Evolutionary conservation across 2,113 vertebrate species (phyloP), one percentile per base, ranked within the genome.

Genomic region (Phalacrocorax brasilianus): DNA sequence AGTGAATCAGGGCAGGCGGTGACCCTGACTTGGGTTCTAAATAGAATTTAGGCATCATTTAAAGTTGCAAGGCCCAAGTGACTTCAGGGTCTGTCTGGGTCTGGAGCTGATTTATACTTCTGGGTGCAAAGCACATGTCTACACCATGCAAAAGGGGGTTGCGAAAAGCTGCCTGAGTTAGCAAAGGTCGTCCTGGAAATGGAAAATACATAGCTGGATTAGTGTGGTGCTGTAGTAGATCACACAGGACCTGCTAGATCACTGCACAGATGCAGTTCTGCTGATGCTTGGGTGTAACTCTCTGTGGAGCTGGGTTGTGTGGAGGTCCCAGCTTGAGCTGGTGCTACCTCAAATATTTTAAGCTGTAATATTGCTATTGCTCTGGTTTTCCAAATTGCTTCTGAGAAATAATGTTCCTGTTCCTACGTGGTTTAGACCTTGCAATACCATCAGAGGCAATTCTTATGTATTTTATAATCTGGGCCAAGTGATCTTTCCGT

Each of bases 1-100:
- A 96, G 42, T 12, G 73, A 74, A 87, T 81, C 62, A n/a, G 71
- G 89, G 84, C 88, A 96, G 88, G 73, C 8, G 6, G 83, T 53
- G 70, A 88, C 88, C 61, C 73, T 95, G 86, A 70, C 80, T 91
- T 1, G 2, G 40, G n/a, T 79, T 92, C 85, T 72, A 87, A 75
- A 94, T 85, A 40, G 73, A 89, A 91, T 81, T 91, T 92, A 78
- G 45, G 53, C 71, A 83, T 74, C 55, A 15, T 81, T 89, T 81
- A 66, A 79, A 85, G 47, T 67, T 59, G 68, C 3, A 4, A 85
- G 7, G 10, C 42, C 47, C 53, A 78, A 75, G 56, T 74, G 49
- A 53, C 68, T 88, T 19, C 35, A 22, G 30, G 17, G 5, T 84
- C 88, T 92, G 73, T 68, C 65, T 68, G 44, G 2, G 70, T 96